These are phyloP conservation scores for Stenchaetothrips biformis DNA, from an alignment of 2,888 invertebrate genomes.

Conservation along the genomic window DNA sequence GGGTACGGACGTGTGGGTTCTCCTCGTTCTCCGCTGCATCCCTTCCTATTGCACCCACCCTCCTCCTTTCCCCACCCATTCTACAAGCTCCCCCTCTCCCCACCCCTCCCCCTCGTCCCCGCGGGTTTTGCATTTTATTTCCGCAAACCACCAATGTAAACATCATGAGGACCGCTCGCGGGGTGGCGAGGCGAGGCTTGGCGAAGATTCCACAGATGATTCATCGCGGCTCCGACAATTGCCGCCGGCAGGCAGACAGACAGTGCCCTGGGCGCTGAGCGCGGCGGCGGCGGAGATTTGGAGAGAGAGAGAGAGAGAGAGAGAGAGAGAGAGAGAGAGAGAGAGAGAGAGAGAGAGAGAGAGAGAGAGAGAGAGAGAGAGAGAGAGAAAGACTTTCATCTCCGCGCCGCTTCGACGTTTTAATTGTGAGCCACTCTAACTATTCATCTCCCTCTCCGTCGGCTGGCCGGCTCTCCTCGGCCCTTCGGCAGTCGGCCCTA, in stretches of 20 bases:
- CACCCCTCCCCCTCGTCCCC: neutral
- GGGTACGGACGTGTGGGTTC: no score
- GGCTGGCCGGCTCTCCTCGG: no score
- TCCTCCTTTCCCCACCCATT: no score
- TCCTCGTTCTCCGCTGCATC: no score
- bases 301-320: neutral
- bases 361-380: neutral
- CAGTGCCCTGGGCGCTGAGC: neutral
- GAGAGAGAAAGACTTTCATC: neutral
- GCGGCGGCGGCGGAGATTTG: neutral
- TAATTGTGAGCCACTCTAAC: neutral
- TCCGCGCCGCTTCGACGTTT: neutral
- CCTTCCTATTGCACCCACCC: no score
- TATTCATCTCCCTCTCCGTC: neutral
- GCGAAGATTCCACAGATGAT: neutral
- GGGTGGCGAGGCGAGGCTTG: neutral
- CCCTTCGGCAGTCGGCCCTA: no score
- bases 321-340: neutral
- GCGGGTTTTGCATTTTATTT: neutral
- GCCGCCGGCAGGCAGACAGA: neutral
- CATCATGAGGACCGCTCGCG: neutral
- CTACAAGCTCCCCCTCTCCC: no score
- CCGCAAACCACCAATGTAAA: constrained; percentile 3
- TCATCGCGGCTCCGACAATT: neutral
- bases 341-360: neutral